Percentiles rank a stretch among this genome's conserved stretches.
These are phyloP conservation scores for Epinephelus lanceolatus DNA, from an alignment of 2,113 vertebrate genomes.

Conservation along the genomic window DNA sequence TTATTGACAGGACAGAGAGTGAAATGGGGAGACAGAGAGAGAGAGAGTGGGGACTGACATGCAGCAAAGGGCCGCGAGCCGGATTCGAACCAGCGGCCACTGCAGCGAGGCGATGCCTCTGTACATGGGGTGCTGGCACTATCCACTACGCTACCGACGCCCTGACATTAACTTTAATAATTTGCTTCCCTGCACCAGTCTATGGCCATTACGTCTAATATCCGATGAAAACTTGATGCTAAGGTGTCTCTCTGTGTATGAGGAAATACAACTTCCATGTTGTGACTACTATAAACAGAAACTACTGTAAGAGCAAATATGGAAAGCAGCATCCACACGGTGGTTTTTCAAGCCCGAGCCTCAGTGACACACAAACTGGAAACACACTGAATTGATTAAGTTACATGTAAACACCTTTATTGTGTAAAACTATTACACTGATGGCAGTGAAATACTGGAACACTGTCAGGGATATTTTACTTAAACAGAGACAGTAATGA, in stretches of 20 bases:
- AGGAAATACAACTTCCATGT: background rate
- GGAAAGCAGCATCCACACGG: background rate
- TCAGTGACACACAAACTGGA: background rate
- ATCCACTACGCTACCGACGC: no score
- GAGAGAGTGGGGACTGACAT: no score
- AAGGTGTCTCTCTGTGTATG: background rate
- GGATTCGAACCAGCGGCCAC: no score
- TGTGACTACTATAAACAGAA: background rate
- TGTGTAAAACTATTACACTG: slow-evolving; percentile 41
- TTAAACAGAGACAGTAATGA: slow-evolving; percentile 3
- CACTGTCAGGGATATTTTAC: background rate
- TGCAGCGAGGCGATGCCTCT: no score
- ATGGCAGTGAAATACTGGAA: slow-evolving; percentile 34
- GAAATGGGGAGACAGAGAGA: no score
- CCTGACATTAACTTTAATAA: no score
- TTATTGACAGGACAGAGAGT: no score
- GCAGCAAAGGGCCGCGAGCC: no score
- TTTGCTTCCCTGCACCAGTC: no score
- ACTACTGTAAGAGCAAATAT: background rate
- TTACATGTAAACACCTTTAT: slow-evolving; percentile 42
- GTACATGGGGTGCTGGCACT: no score
- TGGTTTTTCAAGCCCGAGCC: background rate
- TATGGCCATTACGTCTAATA: background rate
- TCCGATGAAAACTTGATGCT: background rate
- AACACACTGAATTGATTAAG: background rate